Conservation (phyloP, 2,113 vertebrate species). For the Centropristis striata region DNA sequence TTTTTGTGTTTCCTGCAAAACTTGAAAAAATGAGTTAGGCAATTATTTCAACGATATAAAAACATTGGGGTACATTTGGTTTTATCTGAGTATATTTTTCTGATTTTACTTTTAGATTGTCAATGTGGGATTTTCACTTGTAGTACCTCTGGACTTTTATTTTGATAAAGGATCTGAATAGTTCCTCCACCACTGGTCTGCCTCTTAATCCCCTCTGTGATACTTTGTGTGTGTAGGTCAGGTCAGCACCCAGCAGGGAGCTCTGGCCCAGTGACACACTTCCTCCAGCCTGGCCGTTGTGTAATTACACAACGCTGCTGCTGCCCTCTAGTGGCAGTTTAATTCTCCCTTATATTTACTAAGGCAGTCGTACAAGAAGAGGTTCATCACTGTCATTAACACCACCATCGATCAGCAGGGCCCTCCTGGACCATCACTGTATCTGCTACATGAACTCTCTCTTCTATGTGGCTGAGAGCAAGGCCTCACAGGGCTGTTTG, state of each 20-base stretch:
- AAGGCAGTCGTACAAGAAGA: neutral
- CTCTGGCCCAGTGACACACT: constrained; percentile 44
- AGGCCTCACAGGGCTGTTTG: constrained; percentile 10
- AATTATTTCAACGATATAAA: too few species aligned
- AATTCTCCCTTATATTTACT: neutral
- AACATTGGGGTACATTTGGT: too few species aligned
- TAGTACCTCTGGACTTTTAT: too few species aligned
- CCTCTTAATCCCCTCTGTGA: constrained; percentile 36
- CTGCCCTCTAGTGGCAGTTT: constrained; percentile 62
- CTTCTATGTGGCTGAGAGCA: neutral
- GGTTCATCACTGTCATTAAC: neutral
- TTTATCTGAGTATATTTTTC: too few species aligned
- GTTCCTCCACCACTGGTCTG: neutral
- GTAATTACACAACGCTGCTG: constrained; percentile 25
- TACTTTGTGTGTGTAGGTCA: constrained; percentile 25
- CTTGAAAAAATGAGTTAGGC: too few species aligned
- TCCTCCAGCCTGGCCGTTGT: constrained; percentile 7
- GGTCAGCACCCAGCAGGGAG: constrained; percentile 25
- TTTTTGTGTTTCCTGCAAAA: too few species aligned
- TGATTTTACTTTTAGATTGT: too few species aligned
- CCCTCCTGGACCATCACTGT: neutral
- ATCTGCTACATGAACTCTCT: neutral
- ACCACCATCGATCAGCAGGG: too few species aligned
- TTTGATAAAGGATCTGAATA: neutral
- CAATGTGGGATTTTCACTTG: too few species aligned